phyloP scores from a whole-genome alignment of 2,888 invertebrate genomes.

The Nasonovia ribisnigri region DNA sequence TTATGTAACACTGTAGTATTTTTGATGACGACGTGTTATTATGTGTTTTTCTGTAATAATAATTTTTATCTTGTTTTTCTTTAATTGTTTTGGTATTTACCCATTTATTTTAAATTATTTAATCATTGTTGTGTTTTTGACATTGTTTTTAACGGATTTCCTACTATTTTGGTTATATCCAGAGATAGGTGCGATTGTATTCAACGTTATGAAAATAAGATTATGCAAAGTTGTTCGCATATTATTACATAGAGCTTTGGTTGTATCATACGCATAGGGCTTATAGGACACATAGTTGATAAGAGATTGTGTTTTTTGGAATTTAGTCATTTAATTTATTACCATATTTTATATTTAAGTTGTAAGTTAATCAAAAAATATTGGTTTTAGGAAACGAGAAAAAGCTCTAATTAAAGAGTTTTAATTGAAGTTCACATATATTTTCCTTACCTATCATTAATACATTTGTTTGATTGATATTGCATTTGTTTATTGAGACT shows the following conservation, averaged over 20 bases:
- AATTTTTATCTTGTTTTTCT: not conserved
- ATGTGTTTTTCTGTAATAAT: not conserved
- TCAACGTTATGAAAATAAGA: not conserved
- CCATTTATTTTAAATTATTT: not conserved
- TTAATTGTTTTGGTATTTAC: not conserved
- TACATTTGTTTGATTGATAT: not conserved
- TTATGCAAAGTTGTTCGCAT: not conserved
- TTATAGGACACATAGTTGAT: not conserved
- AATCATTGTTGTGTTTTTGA: not conserved
- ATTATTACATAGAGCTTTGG: not conserved
- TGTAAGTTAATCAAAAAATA: not conserved
- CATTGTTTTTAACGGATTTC: not conserved
- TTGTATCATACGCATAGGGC: not conserved
- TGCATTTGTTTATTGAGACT: not conserved
- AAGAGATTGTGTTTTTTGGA: not conserved
- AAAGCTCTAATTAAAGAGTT: not conserved
- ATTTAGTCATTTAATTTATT: not conserved
- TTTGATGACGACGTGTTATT: not conserved
- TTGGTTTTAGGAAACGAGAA: not conserved
- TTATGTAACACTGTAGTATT: not conserved
- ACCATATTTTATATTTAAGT: not conserved
- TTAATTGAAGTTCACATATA: not conserved
- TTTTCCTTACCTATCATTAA: not conserved
- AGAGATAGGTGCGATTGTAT: not conserved
- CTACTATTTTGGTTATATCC: not conserved